Evolutionary conservation across 2,113 vertebrate species (phyloP).

Genomic region (Hyla sarda): DNA sequence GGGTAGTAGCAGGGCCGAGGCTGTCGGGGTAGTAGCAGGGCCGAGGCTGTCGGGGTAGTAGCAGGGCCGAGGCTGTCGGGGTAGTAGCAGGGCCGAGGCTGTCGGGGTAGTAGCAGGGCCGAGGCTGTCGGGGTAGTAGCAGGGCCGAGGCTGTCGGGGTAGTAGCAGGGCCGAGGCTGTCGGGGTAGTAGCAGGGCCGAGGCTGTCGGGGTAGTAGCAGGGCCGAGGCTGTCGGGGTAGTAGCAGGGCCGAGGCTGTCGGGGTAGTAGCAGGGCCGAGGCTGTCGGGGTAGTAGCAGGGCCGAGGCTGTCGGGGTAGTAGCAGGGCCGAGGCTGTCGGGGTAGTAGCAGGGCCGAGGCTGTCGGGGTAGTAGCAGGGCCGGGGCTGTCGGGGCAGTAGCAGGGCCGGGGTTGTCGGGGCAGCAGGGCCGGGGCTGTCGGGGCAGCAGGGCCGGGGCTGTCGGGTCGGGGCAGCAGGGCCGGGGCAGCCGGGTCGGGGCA

Average conservation of each 20-base stretch:
- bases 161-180: too few relatives aligned
- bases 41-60: background rate
- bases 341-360: background rate
- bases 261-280: background rate
- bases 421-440: background rate
- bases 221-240: background rate
- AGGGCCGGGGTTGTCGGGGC: too few relatives aligned
- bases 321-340: too few relatives aligned
- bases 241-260: too few relatives aligned
- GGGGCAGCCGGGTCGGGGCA: background rate
- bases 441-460: background rate
- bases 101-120: background rate
- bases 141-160: background rate
- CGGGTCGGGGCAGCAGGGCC: background rate
- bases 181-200: background rate
- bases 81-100: too few relatives aligned
- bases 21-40: background rate
- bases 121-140: background rate
- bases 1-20: too few relatives aligned
- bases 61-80: background rate
- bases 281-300: background rate
- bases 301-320: background rate
- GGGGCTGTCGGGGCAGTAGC: background rate
- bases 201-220: background rate
- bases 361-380: background rate